phyloP scores from a whole-genome alignment of 2,113 vertebrate species.

The Paramormyrops kingsleyae region DNA sequence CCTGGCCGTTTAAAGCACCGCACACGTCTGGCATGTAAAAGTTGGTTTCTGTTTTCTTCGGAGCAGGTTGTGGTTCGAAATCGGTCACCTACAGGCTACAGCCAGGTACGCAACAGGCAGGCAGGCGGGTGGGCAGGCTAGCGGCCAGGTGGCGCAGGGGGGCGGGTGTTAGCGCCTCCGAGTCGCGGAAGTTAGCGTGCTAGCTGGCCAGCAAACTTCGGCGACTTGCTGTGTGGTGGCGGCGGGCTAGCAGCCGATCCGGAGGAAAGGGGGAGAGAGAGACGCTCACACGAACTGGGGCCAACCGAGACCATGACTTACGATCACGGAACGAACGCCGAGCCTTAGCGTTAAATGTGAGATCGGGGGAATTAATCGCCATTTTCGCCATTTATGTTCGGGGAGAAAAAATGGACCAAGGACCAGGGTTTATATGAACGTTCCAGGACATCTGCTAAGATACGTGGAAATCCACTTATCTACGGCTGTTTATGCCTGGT shows the following conservation, averaged over 20 bases:
- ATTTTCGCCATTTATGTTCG: background rate
- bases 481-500: background rate
- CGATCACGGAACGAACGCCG: background rate
- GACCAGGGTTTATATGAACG: background rate
- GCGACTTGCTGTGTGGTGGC: background rate
- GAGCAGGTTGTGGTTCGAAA: background rate
- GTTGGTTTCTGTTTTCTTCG: background rate
- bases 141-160: background rate
- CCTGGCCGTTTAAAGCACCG: background rate
- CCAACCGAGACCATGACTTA: background rate
- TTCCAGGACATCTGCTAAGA: background rate
- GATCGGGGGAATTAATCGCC: background rate
- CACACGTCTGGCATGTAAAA: background rate
- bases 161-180: background rate
- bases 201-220: background rate
- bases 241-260: background rate
- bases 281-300: background rate
- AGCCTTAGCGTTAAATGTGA: background rate
- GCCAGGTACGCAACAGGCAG: background rate
- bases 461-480: background rate
- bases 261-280: background rate
- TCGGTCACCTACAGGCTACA: background rate
- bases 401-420: background rate
- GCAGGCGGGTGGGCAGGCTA: background rate
- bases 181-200: background rate